Conservation (phyloP, 2,113 vertebrate species). For the Madoqua kirkii region DNA sequence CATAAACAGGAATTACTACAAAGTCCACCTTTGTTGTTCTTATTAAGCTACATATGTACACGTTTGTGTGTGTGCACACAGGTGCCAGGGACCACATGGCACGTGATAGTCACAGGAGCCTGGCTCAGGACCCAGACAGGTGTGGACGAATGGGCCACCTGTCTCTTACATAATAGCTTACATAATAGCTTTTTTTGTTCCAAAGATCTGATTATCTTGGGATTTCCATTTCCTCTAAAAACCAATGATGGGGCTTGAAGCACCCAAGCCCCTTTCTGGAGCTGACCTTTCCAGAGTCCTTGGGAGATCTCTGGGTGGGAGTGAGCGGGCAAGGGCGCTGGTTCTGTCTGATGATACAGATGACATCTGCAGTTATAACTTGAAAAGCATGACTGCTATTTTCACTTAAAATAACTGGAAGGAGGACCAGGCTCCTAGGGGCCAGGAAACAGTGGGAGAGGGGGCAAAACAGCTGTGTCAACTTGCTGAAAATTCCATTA, state of each 20-base stretch:
- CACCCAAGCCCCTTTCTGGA: not conserved
- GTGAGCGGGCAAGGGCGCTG: not conserved
- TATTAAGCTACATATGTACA: not conserved
- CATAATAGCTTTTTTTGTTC: not conserved
- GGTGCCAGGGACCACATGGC: fast-evolving
- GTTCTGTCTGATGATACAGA: not conserved
- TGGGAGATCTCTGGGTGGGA: not conserved
- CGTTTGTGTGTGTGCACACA: not conserved
- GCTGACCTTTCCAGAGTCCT: not conserved
- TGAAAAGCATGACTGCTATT: not conserved
- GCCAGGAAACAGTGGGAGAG: not conserved
- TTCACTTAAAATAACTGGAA: not conserved
- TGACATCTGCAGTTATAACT: not conserved
- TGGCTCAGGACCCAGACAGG: fast-evolving
- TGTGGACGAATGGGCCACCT: not conserved
- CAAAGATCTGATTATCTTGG: not conserved
- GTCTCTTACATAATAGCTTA: not conserved
- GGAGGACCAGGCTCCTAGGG: not conserved
- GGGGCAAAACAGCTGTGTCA: not conserved
- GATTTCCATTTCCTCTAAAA: not conserved
- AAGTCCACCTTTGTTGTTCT: not conserved
- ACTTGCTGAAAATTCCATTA: not conserved
- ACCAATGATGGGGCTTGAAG: not conserved
- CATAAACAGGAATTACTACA: not conserved
- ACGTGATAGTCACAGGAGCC: not conserved